A percentile compares a stretch with the other conserved stretches of the same genome.
Evolutionary conservation across 2,797 vertebrate species (phyloP).

Genomic region (Pitangus sulphuratus): DNA sequence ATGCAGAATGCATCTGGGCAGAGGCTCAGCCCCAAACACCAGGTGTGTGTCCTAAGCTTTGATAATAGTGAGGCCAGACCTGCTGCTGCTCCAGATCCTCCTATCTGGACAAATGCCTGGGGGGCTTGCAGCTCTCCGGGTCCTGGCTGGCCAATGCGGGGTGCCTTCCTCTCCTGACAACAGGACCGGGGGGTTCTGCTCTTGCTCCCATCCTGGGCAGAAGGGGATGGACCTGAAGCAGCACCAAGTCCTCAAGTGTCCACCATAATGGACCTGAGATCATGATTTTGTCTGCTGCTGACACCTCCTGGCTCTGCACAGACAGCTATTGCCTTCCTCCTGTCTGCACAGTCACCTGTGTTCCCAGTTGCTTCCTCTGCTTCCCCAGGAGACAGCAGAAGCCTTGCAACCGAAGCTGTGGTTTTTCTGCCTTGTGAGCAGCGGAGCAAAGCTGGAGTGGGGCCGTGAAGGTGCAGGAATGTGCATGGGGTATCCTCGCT

Average conservation of each 20-base stretch:
- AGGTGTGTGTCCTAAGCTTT: neutral
- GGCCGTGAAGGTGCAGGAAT: neutral
- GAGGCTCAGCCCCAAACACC: neutral
- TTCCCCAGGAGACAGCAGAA: neutral
- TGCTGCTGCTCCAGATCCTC: neutral
- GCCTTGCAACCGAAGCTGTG: neutral
- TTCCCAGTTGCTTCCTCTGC: neutral
- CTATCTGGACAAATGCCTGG: neutral
- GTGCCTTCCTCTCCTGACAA: neutral
- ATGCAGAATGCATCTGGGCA: neutral
- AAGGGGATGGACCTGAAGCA: neutral
- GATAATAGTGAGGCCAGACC: rapidly evolving
- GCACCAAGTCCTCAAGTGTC: neutral
- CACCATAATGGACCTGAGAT: rapidly evolving
- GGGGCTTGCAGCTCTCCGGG: neutral
- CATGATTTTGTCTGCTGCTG: neutral
- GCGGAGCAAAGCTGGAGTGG: rapidly evolving
- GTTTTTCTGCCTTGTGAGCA: neutral
- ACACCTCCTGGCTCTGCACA: neutral
- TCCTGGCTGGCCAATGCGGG: neutral
- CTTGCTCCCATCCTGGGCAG: neutral
- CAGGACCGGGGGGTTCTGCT: neutral
- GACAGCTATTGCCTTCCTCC: neutral
- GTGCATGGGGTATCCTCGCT: rapidly evolving
- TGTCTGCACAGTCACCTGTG: neutral